Evolutionary conservation across 2,888 invertebrate genomes (phyloP), one percentile per base, ranked within the genome.

Genomic region (Xestia ashworthii): DNA sequence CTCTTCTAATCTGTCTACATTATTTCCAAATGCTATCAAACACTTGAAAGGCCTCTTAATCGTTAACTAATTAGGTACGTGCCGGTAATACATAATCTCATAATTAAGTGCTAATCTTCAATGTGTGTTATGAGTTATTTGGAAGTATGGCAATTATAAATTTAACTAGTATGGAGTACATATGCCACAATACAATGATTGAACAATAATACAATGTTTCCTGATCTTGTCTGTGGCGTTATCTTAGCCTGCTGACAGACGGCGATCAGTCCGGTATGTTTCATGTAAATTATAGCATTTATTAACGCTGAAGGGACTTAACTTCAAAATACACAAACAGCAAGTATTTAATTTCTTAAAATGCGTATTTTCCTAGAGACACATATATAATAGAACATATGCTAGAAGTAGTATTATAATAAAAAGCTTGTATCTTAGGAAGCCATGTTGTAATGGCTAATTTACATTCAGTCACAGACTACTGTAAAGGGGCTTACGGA

Each of bases 1-100:
- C 89, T 90, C 89, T 83, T 88, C 87, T 89, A 89, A 82, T 86
- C 86, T 85, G 85, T 88, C 87, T 88, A 86, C 72, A 71, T 82
- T 80, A 83, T 78, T 85, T 85, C 69, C 87, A 87, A 88, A 80
- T 84, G 88, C 71, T 81, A 81, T 82, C 58, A 85, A 84, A 81
- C 81, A 84, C 78, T 84, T 83, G 84, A 86, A 89, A 88, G 88
- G 88, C 89, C 88, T 86, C 88, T 81, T 89, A 83, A 83, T 85
- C 78, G 71, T 85, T 82, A 80, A 86, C 83, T 87, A 82, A 83
- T 82, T 87, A 87, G 83, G 82, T 87, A 80, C 83, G 86, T 84
- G 84, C 84, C 87, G 80, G 78, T 83, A 82, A 87, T 87, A 87
- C 78, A 83, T 78, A 85, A 83, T 83, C 80, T 83, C 83, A 82